Base-by-base conservation (phyloP, 2,888 invertebrate species). In the Drosophila diplacantha region DNA sequence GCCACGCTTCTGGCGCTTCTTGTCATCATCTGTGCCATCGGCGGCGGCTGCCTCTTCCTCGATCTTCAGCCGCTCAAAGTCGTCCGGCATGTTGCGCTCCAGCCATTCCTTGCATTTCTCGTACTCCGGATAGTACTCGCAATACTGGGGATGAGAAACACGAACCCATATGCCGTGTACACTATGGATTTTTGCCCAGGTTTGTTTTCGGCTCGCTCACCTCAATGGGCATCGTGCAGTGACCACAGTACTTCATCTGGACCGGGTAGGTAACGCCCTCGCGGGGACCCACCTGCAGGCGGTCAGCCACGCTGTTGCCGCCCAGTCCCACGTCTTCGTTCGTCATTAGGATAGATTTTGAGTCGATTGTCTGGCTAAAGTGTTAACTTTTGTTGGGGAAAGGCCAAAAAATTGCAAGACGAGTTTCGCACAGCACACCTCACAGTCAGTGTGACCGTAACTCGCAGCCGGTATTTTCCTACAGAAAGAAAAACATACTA, bases 91-190 rank as follows among this genome's bases (percentile, higher is more conserved):
- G 90, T 98, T 93, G 84, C 95, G 94, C 88, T 98, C 97, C 71
- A 99, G 89, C 99, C 99, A 99, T 74, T 94, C 94, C 88, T 97
- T 97, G 87, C 99, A 99, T 89, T 97, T 97, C 72, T 98, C 98
- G 87, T 96, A 96, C 88, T 97, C 97, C 11, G 98, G 98, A 89
- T 98, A 97, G 89, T 96, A 98, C 90, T 99, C 98, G 89, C 99
- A 99, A 88, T 98, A 99, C 95, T 96, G 86, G 5, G 50, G 32
- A 34, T 34, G 18, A 16, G 24, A 29, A 29, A 8, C 3, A 16
- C 24, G 3, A 11, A 20, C 26, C 32, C 14, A 34, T 11, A n/a
- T 4, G 5, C 7, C 3, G 22, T 14, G 7, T 12, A 16, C 5
- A 31, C 14, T 18, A 24, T 37, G 14, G 38, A 35, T 43, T 53